These are phyloP conservation scores for Malaclemys terrapin DNA, from an alignment of 2,113 vertebrate species.

Conservation along the genomic window DNA sequence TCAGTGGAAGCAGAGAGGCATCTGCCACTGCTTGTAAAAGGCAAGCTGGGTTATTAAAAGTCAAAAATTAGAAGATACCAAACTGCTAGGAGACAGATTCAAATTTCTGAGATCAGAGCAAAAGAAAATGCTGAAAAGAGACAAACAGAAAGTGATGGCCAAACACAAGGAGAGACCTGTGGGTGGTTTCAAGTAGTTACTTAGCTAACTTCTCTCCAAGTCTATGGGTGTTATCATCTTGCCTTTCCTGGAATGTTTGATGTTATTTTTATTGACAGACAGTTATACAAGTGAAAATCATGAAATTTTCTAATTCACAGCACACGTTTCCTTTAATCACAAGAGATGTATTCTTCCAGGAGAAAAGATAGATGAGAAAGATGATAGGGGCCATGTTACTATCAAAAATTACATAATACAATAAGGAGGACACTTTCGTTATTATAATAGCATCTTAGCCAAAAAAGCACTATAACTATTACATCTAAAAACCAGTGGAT, in stretches of 20 bases:
- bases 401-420: background rate
- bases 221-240: constrained; percentile 40
- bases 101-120: background rate
- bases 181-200: constrained; percentile 49
- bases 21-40: background rate
- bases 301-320: background rate
- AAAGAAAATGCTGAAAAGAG: constrained; percentile 49
- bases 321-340: background rate
- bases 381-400: background rate
- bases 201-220: background rate
- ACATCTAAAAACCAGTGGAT: background rate
- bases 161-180: constrained; percentile 17
- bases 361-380: background rate
- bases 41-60: background rate
- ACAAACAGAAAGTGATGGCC: constrained; percentile 32
- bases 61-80: background rate
- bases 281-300: background rate
- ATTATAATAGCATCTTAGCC: background rate
- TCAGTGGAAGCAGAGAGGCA: background rate
- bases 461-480: background rate
- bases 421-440: background rate
- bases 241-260: constrained; percentile 28
- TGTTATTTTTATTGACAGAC: background rate
- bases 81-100: background rate
- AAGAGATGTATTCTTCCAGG: background rate